A percentile compares a stretch with the other conserved stretches of the same genome.
Conservation (phyloP, 2,113 vertebrate genomes). For the Vicugna pacos region DNA sequence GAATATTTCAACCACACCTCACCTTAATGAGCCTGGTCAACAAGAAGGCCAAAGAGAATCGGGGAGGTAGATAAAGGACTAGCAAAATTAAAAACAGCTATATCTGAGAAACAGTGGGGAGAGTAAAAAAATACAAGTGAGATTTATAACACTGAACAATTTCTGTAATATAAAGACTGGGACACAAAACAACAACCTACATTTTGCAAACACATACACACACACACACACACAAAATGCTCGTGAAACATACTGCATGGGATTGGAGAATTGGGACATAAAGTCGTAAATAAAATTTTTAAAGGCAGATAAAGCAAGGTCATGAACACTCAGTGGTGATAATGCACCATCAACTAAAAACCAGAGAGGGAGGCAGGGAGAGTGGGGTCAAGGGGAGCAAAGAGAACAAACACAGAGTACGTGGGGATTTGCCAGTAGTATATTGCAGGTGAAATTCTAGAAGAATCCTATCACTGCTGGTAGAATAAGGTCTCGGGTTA, state of each 20-base stretch:
- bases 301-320: not conserved
- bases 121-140: not conserved
- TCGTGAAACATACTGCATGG: not conserved
- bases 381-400: fast-evolving
- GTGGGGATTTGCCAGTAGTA: not conserved
- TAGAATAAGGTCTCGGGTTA: not conserved
- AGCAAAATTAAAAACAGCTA: not conserved
- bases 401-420: not conserved
- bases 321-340: not conserved
- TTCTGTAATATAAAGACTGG: not conserved
- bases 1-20: not conserved
- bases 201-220: not conserved
- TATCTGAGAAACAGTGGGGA: not conserved
- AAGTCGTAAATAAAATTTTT: not conserved
- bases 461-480: not conserved
- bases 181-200: not conserved
- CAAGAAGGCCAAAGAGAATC: not conserved
- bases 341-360: not conserved
- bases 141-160: not conserved
- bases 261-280: not conserved
- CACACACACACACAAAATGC: not conserved
- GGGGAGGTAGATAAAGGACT: not conserved
- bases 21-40: not conserved
- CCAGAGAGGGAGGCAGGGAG: not conserved
- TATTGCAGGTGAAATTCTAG: not conserved